Base-by-base conservation (phyloP, 2,113 vertebrate species). In the Anser cygnoides region DNA sequence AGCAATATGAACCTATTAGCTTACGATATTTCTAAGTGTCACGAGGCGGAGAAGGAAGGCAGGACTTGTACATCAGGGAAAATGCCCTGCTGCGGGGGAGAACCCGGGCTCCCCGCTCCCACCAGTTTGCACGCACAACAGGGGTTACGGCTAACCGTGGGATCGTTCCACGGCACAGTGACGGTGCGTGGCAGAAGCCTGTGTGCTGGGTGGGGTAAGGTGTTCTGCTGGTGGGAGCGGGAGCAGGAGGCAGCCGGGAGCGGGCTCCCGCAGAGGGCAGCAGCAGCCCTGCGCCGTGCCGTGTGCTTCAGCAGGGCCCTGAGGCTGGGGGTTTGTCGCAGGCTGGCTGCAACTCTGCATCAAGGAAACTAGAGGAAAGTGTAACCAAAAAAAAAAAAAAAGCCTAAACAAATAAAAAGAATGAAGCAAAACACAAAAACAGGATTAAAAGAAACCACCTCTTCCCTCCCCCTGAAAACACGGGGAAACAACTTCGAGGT, bases 221-320 rank as follows among this genome's bases (percentile, higher is more conserved):
- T 23, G 37, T 50, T 33, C 7, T 1, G 29, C 43, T 5, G 19
- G 44, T 23, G 14, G 37, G 10, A 41, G 11, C 8, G 11, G 29
- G 49, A 50, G 49, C 49, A 12, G 50, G 50, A 29, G 49, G 63
- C 43, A 11, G 31, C 37, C 28, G 68, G 75, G 74, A 57, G 52
- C 6, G 1, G 18, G 46, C 3, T 87, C 92, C 95, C 70, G 43
- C 85, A 89, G 95, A 96, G 95, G 92, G 92, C 94, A 96, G 95
- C 84, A 82, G 78, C 50, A 43, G 52, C 63, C 37, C 49, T 57
- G 57, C 5, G 6, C 18, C 37, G 62, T 18, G 62, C 61, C 7
- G 16, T 7, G 25, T 2, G 37, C 61, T 63, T 10, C 37, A 37
- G 61, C 37, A 41, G 25, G 10, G 17, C 26, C 25, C 35, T 11